These are phyloP conservation scores for Blastobasis lacticolella DNA, from an alignment of 2,888 invertebrate genomes.

Conservation along the genomic window DNA sequence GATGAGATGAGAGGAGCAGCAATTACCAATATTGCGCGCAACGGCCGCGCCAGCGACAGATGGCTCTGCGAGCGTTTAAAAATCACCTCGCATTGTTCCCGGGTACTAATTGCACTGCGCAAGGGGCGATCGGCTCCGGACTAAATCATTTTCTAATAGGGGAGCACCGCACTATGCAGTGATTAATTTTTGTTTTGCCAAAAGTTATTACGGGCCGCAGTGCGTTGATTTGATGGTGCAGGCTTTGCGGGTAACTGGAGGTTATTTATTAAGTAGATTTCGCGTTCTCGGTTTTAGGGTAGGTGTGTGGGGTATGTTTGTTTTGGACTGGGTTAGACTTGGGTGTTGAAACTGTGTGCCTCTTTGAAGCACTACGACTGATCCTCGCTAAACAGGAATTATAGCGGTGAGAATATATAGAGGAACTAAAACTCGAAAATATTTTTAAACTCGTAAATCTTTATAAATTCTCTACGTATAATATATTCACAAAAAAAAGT, in stretches of 20 bases:
- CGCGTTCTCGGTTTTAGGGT: too few species aligned
- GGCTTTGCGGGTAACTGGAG: too few species aligned
- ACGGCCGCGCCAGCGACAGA: constrained; percentile 48
- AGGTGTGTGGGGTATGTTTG: too few species aligned
- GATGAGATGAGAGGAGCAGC: constrained; percentile 33
- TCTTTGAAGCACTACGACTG: too few species aligned
- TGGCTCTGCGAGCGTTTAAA: constrained; percentile 68
- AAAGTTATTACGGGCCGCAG: constrained; percentile 5
- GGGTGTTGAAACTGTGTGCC: too few species aligned
- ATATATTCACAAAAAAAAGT: too few species aligned
- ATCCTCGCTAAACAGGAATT: constrained; percentile 4
- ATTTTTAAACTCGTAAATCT: too few species aligned
- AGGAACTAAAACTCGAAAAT: too few species aligned
- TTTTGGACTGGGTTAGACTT: too few species aligned
- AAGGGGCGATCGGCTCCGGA: constrained; percentile 62
- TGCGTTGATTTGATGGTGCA: too few species aligned
- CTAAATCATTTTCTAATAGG: constrained; percentile 68
- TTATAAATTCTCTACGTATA: too few species aligned
- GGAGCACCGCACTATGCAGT: constrained; percentile 14
- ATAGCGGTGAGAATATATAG: not conserved
- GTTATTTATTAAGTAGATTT: too few species aligned
- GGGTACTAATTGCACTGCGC: constrained; percentile 73
- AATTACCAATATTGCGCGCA: constrained; percentile 61
- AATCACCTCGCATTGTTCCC: constrained; percentile 74
- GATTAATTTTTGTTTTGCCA: constrained; percentile 17